A percentile compares a stretch with the other conserved stretches of the same genome.
These are phyloP conservation scores for Psettodes erumei DNA, from an alignment of 2,113 vertebrate species.

Conservation along the genomic window DNA sequence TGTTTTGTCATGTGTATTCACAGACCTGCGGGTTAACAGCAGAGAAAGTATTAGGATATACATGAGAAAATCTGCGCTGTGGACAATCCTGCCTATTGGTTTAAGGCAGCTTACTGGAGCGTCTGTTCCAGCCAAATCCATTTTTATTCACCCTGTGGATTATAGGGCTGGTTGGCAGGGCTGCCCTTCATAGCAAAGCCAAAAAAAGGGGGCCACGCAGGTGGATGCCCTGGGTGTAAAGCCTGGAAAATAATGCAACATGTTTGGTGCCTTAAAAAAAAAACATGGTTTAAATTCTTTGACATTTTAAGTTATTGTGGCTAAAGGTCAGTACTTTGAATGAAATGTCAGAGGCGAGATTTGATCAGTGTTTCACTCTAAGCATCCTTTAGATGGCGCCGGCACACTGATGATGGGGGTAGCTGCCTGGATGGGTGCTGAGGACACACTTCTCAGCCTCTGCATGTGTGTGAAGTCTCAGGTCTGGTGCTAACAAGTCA, in stretches of 20 bases:
- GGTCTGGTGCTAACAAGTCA: slow-evolving; percentile 60
- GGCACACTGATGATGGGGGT: slow-evolving; percentile 33
- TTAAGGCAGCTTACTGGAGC: slow-evolving; percentile 66
- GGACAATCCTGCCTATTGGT: slow-evolving; percentile 47
- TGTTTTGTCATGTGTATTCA: neutral
- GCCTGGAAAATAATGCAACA: neutral
- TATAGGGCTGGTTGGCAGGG: slow-evolving; percentile 52
- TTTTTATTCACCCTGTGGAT: slow-evolving; percentile 74
- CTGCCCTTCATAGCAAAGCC: slow-evolving; percentile 25
- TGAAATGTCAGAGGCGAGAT: too few relatives aligned
- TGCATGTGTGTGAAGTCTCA: slow-evolving; percentile 65
- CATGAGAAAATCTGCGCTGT: slow-evolving; percentile 34
- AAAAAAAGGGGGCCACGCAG: slow-evolving; percentile 30
- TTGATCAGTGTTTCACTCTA: neutral
- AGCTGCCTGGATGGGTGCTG: slow-evolving; percentile 22
- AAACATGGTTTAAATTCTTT: neutral
- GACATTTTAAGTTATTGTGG: neutral
- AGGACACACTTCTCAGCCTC: slow-evolving; percentile 58
- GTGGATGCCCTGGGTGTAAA: slow-evolving; percentile 32
- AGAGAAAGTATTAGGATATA: slow-evolving; percentile 14
- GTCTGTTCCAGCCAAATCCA: slow-evolving; percentile 70
- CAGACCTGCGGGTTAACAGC: slow-evolving; percentile 10
- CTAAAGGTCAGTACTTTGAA: neutral
- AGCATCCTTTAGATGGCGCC: slow-evolving; percentile 70
- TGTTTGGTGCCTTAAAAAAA: neutral